Evolutionary conservation across 2,888 invertebrate genomes (phyloP).

Genomic region (Platycheirus albimanus): DNA sequence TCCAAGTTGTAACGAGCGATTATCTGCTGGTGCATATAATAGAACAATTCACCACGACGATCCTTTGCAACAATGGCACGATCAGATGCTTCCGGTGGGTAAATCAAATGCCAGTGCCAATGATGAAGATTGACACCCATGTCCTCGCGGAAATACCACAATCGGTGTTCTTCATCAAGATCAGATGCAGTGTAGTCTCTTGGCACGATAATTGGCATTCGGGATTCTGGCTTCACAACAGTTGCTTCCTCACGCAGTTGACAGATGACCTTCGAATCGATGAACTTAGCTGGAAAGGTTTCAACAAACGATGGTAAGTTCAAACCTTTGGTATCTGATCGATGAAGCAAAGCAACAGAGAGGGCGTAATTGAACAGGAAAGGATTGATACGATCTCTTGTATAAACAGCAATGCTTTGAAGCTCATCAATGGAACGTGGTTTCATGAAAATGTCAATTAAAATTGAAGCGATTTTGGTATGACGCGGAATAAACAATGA

Average conservation of each 20-base stretch:
- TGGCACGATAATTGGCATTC: conserved; percentile 86
- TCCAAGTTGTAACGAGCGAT: conserved; percentile 89
- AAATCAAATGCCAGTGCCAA: conserved; percentile 86
- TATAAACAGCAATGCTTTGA: conserved; percentile 86
- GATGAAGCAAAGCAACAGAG: conserved; percentile 89
- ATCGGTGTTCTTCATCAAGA: conserved; percentile 89
- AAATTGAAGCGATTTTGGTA: conserved; percentile 86
- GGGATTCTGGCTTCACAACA: conserved; percentile 85
- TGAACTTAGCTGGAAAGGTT: conserved; percentile 87
- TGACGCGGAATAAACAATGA: conserved; percentile 89
- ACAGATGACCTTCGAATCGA: conserved; percentile 85
- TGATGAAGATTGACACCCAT: conserved; percentile 84
- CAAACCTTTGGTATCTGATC: conserved; percentile 85
- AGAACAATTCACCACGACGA: conserved; percentile 90
- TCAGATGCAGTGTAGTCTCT: conserved; percentile 90
- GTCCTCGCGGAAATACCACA: conserved; percentile 84
- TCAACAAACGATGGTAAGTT: conserved; percentile 86
- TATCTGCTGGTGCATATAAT: conserved; percentile 89
- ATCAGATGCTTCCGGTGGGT: conserved; percentile 88
- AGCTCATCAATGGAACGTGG: conserved; percentile 89
- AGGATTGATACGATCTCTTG: conserved; percentile 90
- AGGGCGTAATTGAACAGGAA: conserved; percentile 91
- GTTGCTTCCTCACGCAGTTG: conserved; percentile 85
- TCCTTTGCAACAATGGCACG: conserved; percentile 86
- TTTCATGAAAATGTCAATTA: conserved; percentile 88